Percentiles rank a stretch among this genome's conserved stretches.
Conservation (phyloP, 2,888 invertebrate genomes). For the Allolobophora icterica region DNA sequence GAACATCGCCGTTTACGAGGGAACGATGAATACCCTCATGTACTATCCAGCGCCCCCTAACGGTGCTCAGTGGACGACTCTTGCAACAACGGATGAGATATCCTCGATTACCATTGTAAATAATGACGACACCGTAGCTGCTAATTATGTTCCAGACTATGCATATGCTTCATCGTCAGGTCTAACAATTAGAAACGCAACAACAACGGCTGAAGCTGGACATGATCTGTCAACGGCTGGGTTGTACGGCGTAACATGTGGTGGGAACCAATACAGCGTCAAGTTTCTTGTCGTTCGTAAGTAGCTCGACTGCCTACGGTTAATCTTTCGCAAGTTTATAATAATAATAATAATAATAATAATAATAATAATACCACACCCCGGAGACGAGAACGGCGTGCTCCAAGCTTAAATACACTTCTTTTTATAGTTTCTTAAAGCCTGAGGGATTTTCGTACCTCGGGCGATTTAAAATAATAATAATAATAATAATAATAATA, state of each 20-base stretch:
- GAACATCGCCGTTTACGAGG: neutral
- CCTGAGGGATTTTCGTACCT: too few species aligned
- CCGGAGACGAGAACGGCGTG: too few species aligned
- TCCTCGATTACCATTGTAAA: neutral
- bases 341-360: too few species aligned
- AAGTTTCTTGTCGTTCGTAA: neutral
- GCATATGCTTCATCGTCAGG: neutral
- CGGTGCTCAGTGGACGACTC: neutral
- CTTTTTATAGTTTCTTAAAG: too few species aligned
- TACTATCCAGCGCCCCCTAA: neutral
- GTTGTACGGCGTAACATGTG: neutral
- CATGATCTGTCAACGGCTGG: neutral
- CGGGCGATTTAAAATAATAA: too few species aligned
- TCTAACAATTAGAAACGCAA: neutral
- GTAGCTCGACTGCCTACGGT: too few species aligned
- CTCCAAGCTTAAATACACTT: too few species aligned
- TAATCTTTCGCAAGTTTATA: too few species aligned
- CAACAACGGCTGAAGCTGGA: neutral
- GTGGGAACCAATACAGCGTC: neutral
- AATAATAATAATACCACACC: too few species aligned
- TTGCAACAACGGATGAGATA: neutral
- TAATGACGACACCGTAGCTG: neutral
- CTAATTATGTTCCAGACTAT: neutral
- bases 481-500: too few species aligned
- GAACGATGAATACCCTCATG: neutral